A percentile compares a stretch with the other conserved stretches of the same genome.
These are phyloP conservation scores for Aphidius gifuensis DNA, from an alignment of 1,140 invertebrate genomes.

Conservation along the genomic window DNA sequence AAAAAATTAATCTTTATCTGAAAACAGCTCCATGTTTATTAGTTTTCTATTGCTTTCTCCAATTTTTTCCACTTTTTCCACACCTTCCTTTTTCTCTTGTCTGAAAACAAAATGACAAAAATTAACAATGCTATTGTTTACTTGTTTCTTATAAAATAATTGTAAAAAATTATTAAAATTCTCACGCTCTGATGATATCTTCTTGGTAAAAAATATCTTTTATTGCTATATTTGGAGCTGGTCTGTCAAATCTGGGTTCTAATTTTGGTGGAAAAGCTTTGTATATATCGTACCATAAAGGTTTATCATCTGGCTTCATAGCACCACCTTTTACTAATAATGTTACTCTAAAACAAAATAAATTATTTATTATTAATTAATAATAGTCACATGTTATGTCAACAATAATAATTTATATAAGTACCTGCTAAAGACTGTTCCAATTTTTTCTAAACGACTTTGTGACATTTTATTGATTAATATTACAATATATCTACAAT, in stretches of 20 bases:
- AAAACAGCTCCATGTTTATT: no score
- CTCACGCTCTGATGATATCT: conserved; percentile 83
- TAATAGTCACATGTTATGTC: background rate
- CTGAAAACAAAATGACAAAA: no score
- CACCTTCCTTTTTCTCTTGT: no score
- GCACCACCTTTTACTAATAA: conserved; percentile 74
- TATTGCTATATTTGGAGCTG: conserved; percentile 58
- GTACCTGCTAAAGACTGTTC: conserved; percentile 69
- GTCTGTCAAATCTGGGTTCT: conserved; percentile 70
- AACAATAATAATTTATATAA: background rate
- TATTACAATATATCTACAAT: no score
- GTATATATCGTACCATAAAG: conserved; percentile 87
- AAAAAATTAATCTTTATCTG: no score
- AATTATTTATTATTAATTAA: conserved; percentile 16
- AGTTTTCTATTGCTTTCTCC: no score
- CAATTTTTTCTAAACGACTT: conserved; percentile 70
- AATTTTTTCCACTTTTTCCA: no score
- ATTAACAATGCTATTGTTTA: no score
- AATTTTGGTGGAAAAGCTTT: conserved; percentile 79
- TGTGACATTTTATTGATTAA: conserved; percentile 55
- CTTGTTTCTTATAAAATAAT: background rate
- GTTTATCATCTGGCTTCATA: conserved; percentile 72
- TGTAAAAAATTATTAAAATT: background rate
- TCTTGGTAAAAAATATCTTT: conserved; percentile 79
- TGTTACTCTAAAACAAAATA: conserved; percentile 61